phyloP scores from a whole-genome alignment of 2,797 vertebrate genomes.

The Chelon labrosus region DNA sequence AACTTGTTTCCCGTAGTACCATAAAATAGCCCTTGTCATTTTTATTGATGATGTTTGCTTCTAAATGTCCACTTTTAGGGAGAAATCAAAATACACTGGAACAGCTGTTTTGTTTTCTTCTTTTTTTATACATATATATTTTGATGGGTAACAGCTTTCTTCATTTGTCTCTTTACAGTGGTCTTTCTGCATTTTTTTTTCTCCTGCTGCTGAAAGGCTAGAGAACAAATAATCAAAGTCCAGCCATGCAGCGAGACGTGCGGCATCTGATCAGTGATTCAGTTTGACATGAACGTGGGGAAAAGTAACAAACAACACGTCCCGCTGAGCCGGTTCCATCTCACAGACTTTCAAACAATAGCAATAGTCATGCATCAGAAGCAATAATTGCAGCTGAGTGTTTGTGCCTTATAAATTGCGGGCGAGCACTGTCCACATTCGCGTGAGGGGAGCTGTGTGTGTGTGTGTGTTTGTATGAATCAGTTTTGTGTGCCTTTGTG shows the following conservation, averaged over 20 bases:
- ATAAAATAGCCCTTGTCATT: not conserved
- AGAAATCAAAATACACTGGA: not conserved
- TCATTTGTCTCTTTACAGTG: conserved; percentile 1
- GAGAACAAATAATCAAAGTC: conserved; percentile 29
- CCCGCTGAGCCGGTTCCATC: conserved; percentile 62
- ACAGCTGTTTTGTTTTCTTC: too few species aligned
- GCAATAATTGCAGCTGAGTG: conserved; percentile 71
- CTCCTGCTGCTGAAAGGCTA: conserved; percentile 20
- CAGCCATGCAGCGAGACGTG: conserved; percentile 28
- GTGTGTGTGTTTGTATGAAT: conserved; percentile 31
- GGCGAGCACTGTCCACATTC: conserved; percentile 62
- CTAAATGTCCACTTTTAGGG: not conserved
- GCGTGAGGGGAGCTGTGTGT: conserved; percentile 59
- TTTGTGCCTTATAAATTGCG: conserved; percentile 73
- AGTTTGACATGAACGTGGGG: conserved; percentile 49
- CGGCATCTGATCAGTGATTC: conserved; percentile 51
- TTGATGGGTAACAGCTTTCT: too few species aligned
- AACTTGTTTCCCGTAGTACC: too few species aligned
- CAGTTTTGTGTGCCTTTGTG: conserved; percentile 14
- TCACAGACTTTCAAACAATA: conserved; percentile 75
- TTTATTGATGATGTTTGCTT: not conserved
- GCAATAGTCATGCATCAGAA: conserved; percentile 76
- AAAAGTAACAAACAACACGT: conserved; percentile 59
- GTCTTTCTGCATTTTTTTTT: not conserved
- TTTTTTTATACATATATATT: too few species aligned